Evolutionary conservation across 2,888 invertebrate genomes (phyloP).

Genomic region (Agriopis marginaria): DNA sequence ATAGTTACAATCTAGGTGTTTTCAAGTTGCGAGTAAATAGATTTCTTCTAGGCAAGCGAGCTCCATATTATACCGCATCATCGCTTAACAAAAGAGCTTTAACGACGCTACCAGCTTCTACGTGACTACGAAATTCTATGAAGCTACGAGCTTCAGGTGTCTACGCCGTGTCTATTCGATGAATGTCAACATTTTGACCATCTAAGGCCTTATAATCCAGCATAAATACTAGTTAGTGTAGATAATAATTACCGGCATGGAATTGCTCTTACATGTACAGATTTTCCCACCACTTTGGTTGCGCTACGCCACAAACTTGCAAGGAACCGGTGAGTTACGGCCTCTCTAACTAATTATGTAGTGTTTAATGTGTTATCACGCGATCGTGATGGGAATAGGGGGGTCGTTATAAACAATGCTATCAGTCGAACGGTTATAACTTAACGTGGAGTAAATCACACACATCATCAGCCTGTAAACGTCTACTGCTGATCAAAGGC

Average conservation of each 20-base stretch:
- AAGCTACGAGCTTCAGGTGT: neutral
- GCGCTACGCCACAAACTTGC: constrained; percentile 27
- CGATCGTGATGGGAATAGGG: constrained; percentile 32
- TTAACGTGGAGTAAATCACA: neutral
- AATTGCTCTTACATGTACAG: no score
- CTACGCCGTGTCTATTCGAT: neutral
- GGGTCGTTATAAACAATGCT: constrained; percentile 11
- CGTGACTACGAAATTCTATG: neutral
- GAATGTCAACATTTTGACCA: no score
- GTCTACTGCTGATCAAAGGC: no score
- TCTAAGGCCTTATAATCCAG: no score
- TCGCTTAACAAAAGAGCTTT: neutral
- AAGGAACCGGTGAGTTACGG: constrained; percentile 40
- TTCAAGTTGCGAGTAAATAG: no score
- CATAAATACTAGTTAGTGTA: neutral
- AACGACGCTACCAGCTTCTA: neutral
- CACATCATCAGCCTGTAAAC: no score
- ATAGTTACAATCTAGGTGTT: no score
- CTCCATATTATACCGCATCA: no score
- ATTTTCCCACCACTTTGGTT: neutral
- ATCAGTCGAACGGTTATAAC: neutral
- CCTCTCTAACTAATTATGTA: constrained; percentile 45
- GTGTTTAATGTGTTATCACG: constrained; percentile 43
- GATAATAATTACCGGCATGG: no score
- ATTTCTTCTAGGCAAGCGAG: no score